These are phyloP conservation scores for Andricus curvator DNA, from an alignment of 2,888 invertebrate genomes.

Conservation along the genomic window DNA sequence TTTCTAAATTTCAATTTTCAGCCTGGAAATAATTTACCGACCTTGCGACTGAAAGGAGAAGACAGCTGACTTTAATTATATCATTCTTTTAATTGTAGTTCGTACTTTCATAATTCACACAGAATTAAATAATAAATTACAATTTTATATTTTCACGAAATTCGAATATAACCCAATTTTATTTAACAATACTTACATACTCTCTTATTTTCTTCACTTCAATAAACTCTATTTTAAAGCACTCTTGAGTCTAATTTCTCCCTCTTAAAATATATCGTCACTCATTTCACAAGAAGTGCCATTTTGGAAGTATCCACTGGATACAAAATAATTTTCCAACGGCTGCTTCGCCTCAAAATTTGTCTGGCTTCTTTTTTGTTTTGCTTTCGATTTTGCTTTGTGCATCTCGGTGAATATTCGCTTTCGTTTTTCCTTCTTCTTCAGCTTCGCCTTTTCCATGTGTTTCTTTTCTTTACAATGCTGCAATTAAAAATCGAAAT, in stretches of 20 bases:
- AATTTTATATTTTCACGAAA: neutral
- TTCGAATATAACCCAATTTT: neutral
- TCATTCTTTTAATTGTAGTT: slow-evolving; percentile 4
- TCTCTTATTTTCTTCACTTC: slow-evolving; percentile 4
- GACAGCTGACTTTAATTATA: neutral
- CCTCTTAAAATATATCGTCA: neutral
- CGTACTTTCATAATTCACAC: neutral
- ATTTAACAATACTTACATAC: slow-evolving; percentile 34
- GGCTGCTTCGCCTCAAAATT: slow-evolving; percentile 53
- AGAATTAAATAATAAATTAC: slow-evolving; percentile 7
- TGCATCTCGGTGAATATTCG: slow-evolving; percentile 68
- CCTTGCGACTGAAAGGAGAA: neutral
- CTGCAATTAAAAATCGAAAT: slow-evolving; percentile 47
- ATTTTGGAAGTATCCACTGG: slow-evolving; percentile 63
- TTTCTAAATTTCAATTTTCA: neutral
- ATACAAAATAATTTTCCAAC: slow-evolving; percentile 68
- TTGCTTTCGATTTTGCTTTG: slow-evolving; percentile 60
- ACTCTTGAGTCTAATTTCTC: slow-evolving; percentile 9
- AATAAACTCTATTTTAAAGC: slow-evolving; percentile 2
- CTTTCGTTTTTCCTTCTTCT: slow-evolving; percentile 65
- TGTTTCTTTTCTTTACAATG: slow-evolving; percentile 66
- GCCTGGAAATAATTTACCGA: slow-evolving; percentile 1
- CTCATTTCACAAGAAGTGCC: slow-evolving; percentile 22
- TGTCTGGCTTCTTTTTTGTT: slow-evolving; percentile 41
- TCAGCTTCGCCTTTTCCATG: slow-evolving; percentile 70